Evolutionary conservation across 2,888 invertebrate species (phyloP), one percentile per base, ranked within the genome.

Genomic region (Zonitis immaculata): DNA sequence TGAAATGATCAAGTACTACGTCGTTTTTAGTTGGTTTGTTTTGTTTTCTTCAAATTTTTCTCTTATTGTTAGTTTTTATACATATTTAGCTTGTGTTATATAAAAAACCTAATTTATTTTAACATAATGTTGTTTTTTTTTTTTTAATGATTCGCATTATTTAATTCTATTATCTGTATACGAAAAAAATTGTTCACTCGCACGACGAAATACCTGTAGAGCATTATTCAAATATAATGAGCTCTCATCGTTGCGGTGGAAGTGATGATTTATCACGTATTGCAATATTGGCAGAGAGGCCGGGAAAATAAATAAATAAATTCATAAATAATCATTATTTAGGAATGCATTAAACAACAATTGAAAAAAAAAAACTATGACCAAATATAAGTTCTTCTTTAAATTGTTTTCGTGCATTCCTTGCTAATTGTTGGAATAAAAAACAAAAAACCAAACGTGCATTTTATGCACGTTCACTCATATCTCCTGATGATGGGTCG

Each of bases 361-460:
- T n/a, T n/a, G n/a, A n/a, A n/a, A n/a, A n/a, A n/a, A n/a, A n/a
- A n/a, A n/a, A n/a, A n/a, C n/a, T n/a, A n/a, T 22, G 22, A 22
- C 5, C 22, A 22, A 62, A 57, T 63, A 63, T 63, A 53, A 60
- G 58, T 60, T 57, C 59, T 59, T 63, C 64, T 64, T 59, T 61
- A 57, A 22, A 22, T 30, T 32, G 12, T 6, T 32, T 14, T 32
- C 7, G 35, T 35, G 12, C 16, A 35, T 16, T 16, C 14, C 35
- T n/a, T n/a, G n/a, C n/a, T n/a, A n/a, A n/a, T n/a, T n/a, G n/a
- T n/a, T n/a, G n/a, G n/a, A n/a, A n/a, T n/a, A n/a, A n/a, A n/a
- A n/a, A n/a, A n/a, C n/a, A n/a, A n/a, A n/a, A n/a, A n/a, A n/a
- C n/a, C n/a, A 3, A 6, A 16, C 7, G 3, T 59, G 51, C 58